Base-by-base conservation (phyloP, 2,797 vertebrate species). In the Ambastaia sidthimunki region DNA sequence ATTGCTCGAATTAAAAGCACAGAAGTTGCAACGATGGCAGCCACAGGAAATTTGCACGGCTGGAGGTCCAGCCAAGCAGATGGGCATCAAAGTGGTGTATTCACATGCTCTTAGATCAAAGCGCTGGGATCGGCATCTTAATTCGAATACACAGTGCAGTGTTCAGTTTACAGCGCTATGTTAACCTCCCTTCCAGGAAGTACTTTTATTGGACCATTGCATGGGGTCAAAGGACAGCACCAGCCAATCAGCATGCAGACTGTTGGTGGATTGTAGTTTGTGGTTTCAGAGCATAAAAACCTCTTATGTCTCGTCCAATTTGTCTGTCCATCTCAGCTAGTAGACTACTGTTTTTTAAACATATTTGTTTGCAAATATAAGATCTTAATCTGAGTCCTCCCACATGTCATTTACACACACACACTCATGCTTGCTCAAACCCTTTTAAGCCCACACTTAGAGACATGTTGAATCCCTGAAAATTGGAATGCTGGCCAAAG, bases 1-100 rank as follows among this genome's bases (percentile, higher is more conserved):
- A 84, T 85, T 85, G 90, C 85, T 76, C 75, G 82, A 86, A 89
- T 90, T 84, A 88, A 83, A 88, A 87, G 83, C 74, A 31, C 16
- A 74, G 81, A 77, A 84, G 78, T 75, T 74, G 60, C 12, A 70
- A 23, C 25, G 55, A 83, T 55, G 37, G 84, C 83, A 82, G 81
- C 83, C 81, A 81, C 78, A 79, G 83, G 85, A 84, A 86, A 85
- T 85, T 63, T 71, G 74, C 88, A 83, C 87, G 52, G 63, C 84
- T 50, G 88, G 88, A 83, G 89, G 83, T 82, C 28, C 25, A 78
- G 83, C 83, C 76, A 84, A 90, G 88, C 91, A 92, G 90, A 92
- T 91, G 92, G 91, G 91, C 90, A 87, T 86, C 87, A 92, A 86
- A 88, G 86, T 81, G 73, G 81, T 74, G 68, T 16, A 66, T 65